These are phyloP conservation scores for Plotosus lineatus DNA, from an alignment of 2,113 vertebrate genomes.

Conservation along the genomic window DNA sequence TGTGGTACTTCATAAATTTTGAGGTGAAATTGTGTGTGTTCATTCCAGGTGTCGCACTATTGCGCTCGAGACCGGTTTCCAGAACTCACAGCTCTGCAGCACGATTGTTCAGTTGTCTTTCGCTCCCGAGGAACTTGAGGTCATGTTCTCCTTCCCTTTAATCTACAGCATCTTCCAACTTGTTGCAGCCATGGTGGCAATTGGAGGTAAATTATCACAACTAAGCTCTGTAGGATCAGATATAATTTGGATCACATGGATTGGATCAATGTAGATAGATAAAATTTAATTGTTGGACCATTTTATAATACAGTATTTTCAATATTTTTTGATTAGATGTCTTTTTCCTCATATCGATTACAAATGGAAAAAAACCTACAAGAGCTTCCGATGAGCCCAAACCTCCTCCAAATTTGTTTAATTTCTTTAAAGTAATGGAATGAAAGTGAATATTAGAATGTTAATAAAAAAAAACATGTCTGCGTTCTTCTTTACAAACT, in stretches of 20 bases:
- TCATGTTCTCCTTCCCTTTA: slow-evolving; percentile 92
- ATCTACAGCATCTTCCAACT: slow-evolving; percentile 96
- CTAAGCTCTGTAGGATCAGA: not conserved
- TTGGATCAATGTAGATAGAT: not conserved
- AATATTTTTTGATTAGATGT: not conserved
- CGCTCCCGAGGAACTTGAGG: slow-evolving; percentile 75
- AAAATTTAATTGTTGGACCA: not conserved
- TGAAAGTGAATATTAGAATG: no score
- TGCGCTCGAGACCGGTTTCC: slow-evolving; percentile 90
- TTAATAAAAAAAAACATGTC: no score
- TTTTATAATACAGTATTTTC: not conserved
- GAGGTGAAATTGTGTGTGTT: not conserved
- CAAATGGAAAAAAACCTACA: no score
- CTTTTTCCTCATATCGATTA: no score
- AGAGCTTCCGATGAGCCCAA: no score
- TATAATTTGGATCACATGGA: not conserved
- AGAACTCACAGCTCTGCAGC: slow-evolving; percentile 92
- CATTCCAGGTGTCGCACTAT: slow-evolving; percentile 86
- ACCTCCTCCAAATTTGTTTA: no score
- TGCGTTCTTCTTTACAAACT: no score
- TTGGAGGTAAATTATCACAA: slow-evolving; percentile 76
- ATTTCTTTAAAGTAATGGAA: no score
- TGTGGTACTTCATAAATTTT: not conserved
- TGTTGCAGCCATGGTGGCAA: slow-evolving; percentile 60
- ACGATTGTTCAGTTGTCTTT: slow-evolving; percentile 94